phyloP scores from a whole-genome alignment of 2,797 vertebrate species.

The Scyliorhinus canicula region DNA sequence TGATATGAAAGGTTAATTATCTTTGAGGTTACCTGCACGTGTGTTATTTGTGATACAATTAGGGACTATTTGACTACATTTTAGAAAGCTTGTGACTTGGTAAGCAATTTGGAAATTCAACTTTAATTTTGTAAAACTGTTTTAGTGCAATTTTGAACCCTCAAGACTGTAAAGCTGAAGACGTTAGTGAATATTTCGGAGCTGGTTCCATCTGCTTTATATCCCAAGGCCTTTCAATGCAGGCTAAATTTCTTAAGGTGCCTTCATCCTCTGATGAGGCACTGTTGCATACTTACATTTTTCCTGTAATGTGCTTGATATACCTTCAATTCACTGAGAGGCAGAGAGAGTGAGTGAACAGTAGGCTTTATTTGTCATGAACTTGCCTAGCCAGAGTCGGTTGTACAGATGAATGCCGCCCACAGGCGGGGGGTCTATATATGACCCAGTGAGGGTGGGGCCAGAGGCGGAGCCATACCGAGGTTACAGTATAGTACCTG shows the following conservation, averaged over 20 bases:
- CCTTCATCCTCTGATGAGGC: neutral
- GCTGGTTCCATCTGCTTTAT: neutral
- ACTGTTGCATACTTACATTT: neutral
- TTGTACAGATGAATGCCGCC: no score
- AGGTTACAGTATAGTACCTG: no score
- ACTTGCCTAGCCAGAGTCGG: no score
- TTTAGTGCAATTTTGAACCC: slow-evolving; percentile 12
- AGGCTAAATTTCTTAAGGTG: neutral
- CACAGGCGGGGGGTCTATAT: no score
- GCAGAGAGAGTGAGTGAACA: no score
- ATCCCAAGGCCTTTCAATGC: neutral
- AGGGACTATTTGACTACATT: neutral
- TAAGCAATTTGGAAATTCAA: neutral
- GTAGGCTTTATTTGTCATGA: no score
- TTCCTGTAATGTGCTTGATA: neutral
- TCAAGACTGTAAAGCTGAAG: neutral
- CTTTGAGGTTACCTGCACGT: neutral
- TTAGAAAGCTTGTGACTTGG: neutral
- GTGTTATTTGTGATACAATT: neutral
- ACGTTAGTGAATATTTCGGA: slow-evolving; percentile 1
- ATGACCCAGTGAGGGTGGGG: no score
- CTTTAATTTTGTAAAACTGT: neutral
- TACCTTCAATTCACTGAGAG: no score
- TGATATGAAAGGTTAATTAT: neutral
- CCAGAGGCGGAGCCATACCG: no score